Conservation (phyloP, 2,888 invertebrate genomes). For the Calliscelio sp. region DNA sequence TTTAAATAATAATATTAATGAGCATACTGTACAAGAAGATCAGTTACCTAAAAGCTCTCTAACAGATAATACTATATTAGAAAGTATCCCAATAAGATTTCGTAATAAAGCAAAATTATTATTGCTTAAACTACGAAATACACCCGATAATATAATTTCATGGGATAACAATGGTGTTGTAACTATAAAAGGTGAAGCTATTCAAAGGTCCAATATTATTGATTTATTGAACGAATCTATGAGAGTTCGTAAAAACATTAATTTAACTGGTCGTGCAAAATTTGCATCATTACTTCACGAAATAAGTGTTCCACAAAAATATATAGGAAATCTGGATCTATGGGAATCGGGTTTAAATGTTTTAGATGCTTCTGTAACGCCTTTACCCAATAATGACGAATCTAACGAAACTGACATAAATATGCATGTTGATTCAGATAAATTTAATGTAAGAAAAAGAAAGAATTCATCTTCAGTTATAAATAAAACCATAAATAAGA, state of each 20-base stretch:
- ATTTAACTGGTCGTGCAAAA: conserved; percentile 12
- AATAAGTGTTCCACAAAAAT: conserved; percentile 14
- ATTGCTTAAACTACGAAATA: conserved; percentile 1
- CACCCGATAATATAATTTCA: conserved; percentile 10
- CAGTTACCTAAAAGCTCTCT: not conserved
- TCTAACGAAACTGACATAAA: not conserved
- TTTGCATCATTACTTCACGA: conserved; percentile 31
- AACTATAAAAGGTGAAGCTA: conserved; percentile 25
- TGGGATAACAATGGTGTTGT: conserved; percentile 42
- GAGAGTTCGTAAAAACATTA: not conserved
- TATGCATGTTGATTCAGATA: not conserved
- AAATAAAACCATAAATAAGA: too few species aligned
- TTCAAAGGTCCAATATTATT: conserved; percentile 38
- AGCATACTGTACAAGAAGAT: conserved; percentile 1
- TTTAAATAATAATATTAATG: conserved; percentile 10
- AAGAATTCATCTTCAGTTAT: too few species aligned
- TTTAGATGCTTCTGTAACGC: not conserved
- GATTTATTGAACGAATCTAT: conserved; percentile 53
- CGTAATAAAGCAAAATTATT: conserved; percentile 6
- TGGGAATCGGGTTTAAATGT: not conserved
- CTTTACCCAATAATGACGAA: not conserved
- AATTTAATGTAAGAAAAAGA: not conserved
- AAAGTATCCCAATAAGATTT: conserved; percentile 26
- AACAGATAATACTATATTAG: not conserved
- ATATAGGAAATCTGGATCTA: conserved; percentile 5